Evolutionary conservation across 2,797 vertebrate genomes (phyloP).

Genomic region (Neoniphon sammara): DNA sequence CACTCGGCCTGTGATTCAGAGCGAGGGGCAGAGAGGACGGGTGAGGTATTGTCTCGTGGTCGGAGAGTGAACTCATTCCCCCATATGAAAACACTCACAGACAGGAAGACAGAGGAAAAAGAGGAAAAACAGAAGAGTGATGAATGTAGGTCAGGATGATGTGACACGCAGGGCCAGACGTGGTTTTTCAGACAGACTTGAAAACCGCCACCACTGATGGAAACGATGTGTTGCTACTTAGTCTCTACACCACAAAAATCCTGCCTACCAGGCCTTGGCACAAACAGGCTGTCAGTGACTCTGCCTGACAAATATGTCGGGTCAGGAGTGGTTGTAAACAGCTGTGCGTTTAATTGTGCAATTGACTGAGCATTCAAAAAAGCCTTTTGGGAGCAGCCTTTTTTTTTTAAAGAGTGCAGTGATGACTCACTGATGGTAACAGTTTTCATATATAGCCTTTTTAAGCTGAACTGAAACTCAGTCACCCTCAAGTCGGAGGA

Average conservation of each 20-base stretch:
- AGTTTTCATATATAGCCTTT: neutral
- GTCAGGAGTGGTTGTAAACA: conserved; percentile 55
- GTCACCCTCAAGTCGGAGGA: neutral
- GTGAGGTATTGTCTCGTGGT: conserved; percentile 81
- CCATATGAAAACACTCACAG: conserved; percentile 52
- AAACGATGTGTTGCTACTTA: conserved; percentile 67
- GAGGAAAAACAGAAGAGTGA: conserved; percentile 24
- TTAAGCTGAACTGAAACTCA: conserved; percentile 14
- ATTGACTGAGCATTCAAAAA: conserved; percentile 22
- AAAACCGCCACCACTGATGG: conserved; percentile 59
- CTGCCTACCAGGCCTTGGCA: conserved; percentile 55
- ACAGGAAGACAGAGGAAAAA: conserved; percentile 33
- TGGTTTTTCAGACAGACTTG: conserved; percentile 68
- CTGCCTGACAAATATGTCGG: conserved; percentile 55
- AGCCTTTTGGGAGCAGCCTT: conserved; percentile 6
- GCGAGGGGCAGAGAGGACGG: conserved; percentile 41
- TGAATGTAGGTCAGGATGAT: conserved; percentile 72
- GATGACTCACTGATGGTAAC: neutral
- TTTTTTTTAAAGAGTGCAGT: neutral
- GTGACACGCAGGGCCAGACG: conserved; percentile 67
- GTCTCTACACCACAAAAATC: conserved; percentile 65
- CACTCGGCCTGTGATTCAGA: conserved; percentile 70
- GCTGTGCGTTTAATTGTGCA: conserved; percentile 57
- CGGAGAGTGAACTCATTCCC: conserved; percentile 72
- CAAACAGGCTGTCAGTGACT: conserved; percentile 52